These are phyloP conservation scores for Leistus spinibarbis DNA, from an alignment of 2,888 invertebrate species.

Conservation along the genomic window DNA sequence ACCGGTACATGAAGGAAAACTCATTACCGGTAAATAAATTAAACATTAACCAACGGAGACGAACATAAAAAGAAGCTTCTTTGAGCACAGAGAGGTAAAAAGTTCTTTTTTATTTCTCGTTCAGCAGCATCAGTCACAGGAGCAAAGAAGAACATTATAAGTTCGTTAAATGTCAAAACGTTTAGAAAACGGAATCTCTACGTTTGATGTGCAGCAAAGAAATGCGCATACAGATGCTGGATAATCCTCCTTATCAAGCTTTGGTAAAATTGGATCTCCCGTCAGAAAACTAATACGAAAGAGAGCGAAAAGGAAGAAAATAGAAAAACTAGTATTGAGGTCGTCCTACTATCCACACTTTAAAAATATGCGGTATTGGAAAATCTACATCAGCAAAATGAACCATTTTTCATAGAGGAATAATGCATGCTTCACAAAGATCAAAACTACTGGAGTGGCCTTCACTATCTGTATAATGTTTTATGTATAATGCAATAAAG, in stretches of 20 bases:
- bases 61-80: neutral
- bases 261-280: neutral
- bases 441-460: neutral
- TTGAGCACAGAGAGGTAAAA: neutral
- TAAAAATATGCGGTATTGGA: neutral
- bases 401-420: neutral
- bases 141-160: neutral
- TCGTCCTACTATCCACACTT: neutral
- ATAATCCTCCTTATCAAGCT: neutral
- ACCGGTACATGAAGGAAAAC: neutral
- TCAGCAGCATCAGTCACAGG: neutral
- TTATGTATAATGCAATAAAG: neutral
- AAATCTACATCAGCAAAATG: neutral
- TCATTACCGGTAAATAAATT: neutral
- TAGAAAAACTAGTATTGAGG: neutral
- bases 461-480: neutral
- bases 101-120: neutral
- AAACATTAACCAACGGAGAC: neutral
- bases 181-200: neutral
- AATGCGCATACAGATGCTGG: neutral
- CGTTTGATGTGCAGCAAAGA: neutral
- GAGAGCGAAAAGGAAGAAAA: neutral
- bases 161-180: constrained; percentile 8
- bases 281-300: neutral
- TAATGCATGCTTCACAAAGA: too few species aligned